Evolutionary conservation across 2,888 invertebrate genomes (phyloP), one percentile per base, ranked within the genome.

Genomic region (Endomychus coccineus): DNA sequence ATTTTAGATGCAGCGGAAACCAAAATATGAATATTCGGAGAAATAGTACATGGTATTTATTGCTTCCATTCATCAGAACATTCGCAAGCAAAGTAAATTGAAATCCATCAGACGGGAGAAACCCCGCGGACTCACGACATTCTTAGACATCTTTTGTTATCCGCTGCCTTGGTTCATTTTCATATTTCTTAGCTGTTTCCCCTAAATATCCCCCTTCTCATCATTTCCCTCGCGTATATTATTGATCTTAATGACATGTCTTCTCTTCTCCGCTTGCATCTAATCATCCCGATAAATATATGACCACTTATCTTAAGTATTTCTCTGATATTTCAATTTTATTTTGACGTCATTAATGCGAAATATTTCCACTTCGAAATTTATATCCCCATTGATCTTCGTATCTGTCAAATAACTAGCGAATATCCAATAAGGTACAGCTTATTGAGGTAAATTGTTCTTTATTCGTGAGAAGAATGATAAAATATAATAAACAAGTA

Each of bases 241-340:
- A 63, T 63, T 56, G 63, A 63, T 63, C 61, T 59, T 58, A 59
- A 61, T 60, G 61, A 63, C 59, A 63, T 61, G 57, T 61, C 61
- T 59, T 50, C 51, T 51, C 42, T 53, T 43, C 51, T 50, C 44
- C 45, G 44, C 48, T 43, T 44, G 36, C 45, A 43, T 42, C 44
- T 44, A 47, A 50, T 45, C 45, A 52, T 50, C 50, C 40, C 49
- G 51, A 52, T 52, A 51, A 55, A 56, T 55, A 54, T 53, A 53
- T 50, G 51, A 46, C 49, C 47, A 50, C 50, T 50, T 48, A 49
- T 48, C 49, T 38, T 34, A 40, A 40, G 36, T 41, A 41, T 36
- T 33, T 30, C 28, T 29, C 36, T 14, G 31, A 34, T 38, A 38
- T 38, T 38, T 38, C 38, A 34, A 33, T 34, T 38, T 38, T 27